Base-by-base conservation (phyloP, 1,140 invertebrate species). In the Nautilus pompilius region DNA sequence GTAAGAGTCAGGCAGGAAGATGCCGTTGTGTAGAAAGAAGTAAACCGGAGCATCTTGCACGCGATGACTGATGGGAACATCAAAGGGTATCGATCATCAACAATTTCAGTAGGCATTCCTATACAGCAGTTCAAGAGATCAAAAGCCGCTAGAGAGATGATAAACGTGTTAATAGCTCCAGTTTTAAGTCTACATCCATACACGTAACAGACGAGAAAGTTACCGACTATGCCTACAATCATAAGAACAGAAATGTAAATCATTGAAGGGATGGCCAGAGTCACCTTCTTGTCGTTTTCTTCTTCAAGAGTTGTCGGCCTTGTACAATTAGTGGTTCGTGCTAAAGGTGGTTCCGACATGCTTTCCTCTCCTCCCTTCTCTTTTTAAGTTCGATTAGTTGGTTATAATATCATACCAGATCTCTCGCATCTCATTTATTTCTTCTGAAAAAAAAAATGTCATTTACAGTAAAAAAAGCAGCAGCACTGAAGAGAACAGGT, bases 221-320 rank as follows among this genome's bases (percentile, higher is more conserved):
- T 72, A 2, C 70, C 70, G 0, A 67, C 22, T 3, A 63, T 22
- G 0, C 65, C 66, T 5, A 65, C n/a, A 0, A 61, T 2, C 70
- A 72, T 72, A 32, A 72, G 33, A 2, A 66, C 20, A 0, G 51
- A 56, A 34, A 72, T 22, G n/a, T 56, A 66, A 13, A 68, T 54
- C 15, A 67, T 72, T 5, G 66, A 60, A 0, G 70, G 65, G 17
- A 57, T 30, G 20, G 66, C 60, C 2, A 60, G n/a, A 5, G 33
- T 15, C 2, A 61, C 70, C 48, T 58, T 60, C 20, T 63, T 59
- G 26, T 65, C 56, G 36, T 71, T 71, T 28, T 28, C 24, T 28
- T 53, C 49, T 17, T 53, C 49, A 3, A 53, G 2, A 0, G 49
- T 53, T n/a, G n/a, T n/a, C n/a, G n/a, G n/a, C n/a, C n/a, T n/a